These are phyloP conservation scores for Ectobius pallidus DNA, from an alignment of 2,888 invertebrate genomes.

Conservation along the genomic window DNA sequence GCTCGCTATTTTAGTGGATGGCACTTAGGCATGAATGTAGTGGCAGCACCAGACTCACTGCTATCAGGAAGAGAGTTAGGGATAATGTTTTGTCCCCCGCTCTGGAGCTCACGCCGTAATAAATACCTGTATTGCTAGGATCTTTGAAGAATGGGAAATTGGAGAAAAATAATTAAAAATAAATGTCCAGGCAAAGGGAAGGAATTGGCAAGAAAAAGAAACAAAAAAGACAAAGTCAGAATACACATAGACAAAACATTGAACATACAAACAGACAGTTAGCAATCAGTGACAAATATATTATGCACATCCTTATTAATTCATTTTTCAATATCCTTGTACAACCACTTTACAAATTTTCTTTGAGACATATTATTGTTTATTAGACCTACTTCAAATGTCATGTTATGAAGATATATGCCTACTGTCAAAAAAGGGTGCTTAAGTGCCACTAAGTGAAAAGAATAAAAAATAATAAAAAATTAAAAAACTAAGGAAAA, in stretches of 20 bases:
- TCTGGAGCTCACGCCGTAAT: constrained; percentile 22
- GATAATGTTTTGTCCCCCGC: not conserved
- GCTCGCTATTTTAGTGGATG: constrained; percentile 20
- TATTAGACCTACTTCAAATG: no score
- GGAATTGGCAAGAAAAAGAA: not conserved
- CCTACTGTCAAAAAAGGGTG: no score
- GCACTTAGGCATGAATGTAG: constrained; percentile 8
- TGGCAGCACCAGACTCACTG: constrained; percentile 4
- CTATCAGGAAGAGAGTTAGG: constrained; percentile 5
- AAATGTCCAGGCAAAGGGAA: not conserved
- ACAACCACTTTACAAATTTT: no score
- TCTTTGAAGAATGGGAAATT: not conserved
- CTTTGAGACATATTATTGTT: no score
- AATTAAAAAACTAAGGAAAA: no score
- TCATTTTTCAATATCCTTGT: no score
- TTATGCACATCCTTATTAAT: no score
- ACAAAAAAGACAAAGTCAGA: constrained; percentile 6
- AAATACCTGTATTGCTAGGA: constrained; percentile 36
- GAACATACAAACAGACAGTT: no score
- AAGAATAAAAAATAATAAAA: no score
- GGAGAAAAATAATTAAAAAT: constrained; percentile 20
- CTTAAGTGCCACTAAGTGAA: no score
- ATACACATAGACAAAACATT: not conserved
- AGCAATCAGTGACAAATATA: no score
- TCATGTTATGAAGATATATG: no score